These are phyloP conservation scores for Anthonomus grandis DNA, from an alignment of 1,140 invertebrate genomes.

Conservation along the genomic window DNA sequence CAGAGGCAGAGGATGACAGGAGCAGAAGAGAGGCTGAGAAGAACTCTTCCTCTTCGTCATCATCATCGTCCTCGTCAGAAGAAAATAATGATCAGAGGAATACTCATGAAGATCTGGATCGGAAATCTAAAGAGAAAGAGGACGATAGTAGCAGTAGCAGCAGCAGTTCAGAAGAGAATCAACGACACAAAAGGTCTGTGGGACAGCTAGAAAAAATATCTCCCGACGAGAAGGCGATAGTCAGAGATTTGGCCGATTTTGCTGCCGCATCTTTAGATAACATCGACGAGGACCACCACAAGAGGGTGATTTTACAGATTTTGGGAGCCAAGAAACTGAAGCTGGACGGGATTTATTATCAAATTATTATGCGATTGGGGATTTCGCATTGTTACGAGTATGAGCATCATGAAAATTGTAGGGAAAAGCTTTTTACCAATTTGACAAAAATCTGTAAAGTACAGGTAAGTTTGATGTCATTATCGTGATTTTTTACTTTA, in stretches of 20 bases:
- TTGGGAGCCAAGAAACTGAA: conserved; percentile 43
- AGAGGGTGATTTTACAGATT: conserved; percentile 44
- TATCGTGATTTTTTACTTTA: too few species aligned
- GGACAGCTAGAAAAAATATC: conserved; percentile 33
- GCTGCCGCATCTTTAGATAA: conserved; percentile 44
- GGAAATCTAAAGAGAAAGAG: neutral
- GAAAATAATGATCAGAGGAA: neutral
- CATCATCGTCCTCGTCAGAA: conserved; percentile 1
- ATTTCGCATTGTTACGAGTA: conserved; percentile 41
- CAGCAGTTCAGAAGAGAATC: too few species aligned
- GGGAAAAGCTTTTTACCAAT: conserved; percentile 35
- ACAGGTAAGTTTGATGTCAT: too few species aligned
- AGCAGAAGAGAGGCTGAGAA: neutral
- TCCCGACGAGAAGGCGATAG: conserved; percentile 34
- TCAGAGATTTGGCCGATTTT: conserved; percentile 43
- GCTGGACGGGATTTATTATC: conserved; percentile 40
- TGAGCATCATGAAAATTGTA: conserved; percentile 34
- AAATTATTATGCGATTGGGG: conserved; percentile 42
- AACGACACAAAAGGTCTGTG: conserved; percentile 23
- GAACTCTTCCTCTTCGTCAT: neutral
- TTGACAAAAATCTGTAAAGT: conserved; percentile 44
- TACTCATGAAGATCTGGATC: neutral
- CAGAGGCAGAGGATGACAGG: neutral
- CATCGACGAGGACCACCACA: conserved; percentile 44
- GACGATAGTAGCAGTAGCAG: neutral